Evolutionary conservation across 92 coral and sea anemone genomes (phyloP).

Genomic region (Scolanthus callimorphus): DNA sequence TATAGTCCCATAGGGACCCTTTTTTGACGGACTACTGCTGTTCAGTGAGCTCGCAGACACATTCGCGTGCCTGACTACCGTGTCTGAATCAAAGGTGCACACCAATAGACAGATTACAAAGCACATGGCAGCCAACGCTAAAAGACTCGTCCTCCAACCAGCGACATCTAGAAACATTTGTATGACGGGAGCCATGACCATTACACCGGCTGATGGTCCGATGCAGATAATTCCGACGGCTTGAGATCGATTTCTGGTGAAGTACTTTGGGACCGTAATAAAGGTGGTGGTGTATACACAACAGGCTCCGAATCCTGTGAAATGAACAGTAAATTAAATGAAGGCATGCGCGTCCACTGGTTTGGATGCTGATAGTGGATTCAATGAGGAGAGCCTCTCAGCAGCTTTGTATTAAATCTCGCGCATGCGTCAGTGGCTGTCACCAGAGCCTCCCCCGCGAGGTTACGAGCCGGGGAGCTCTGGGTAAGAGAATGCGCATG

Average conservation of each 20-base stretch:
- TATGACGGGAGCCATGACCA: slow-evolving; percentile 33
- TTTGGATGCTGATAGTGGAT: no score
- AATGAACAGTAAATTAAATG: not conserved
- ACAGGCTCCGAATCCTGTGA: slow-evolving; percentile 24
- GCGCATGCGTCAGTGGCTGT: no score
- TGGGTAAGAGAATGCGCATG: no score
- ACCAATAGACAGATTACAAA: slow-evolving; percentile 6
- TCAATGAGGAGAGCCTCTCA: no score
- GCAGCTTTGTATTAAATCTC: no score
- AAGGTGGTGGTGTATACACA: slow-evolving; percentile 29
- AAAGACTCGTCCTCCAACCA: slow-evolving; percentile 45
- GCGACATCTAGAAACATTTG: slow-evolving; percentile 28
- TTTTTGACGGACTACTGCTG: not conserved
- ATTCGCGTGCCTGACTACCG: not conserved
- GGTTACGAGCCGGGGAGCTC: no score
- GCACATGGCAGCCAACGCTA: slow-evolving; percentile 32
- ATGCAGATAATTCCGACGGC: slow-evolving; percentile 20
- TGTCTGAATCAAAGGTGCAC: slow-evolving; percentile 15
- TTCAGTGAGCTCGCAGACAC: not conserved
- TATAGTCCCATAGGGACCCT: slow-evolving; percentile 7
- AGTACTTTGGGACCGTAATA: slow-evolving; percentile 21
- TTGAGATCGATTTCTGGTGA: slow-evolving; percentile 13
- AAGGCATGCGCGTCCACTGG: no score
- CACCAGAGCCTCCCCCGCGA: no score
- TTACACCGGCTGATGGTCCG: slow-evolving; percentile 38